Base-by-base conservation (phyloP, 2,888 invertebrate species). In the Dasypolia templi region DNA sequence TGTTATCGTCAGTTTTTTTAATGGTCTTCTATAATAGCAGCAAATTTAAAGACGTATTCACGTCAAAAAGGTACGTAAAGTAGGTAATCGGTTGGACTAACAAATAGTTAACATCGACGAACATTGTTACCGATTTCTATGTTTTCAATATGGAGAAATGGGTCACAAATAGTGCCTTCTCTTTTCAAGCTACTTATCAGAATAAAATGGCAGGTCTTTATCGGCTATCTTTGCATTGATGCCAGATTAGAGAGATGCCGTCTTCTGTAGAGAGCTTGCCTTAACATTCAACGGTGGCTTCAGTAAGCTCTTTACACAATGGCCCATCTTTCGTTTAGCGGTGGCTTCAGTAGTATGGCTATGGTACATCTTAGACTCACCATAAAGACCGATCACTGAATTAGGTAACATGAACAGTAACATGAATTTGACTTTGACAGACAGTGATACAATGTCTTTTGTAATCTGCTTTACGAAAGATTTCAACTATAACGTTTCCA, bases 241-340 rank as follows among this genome's bases (percentile, higher is more conserved):
- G 39, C 32, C 26, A 61, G 78, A 55, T 64, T 64, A 46, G n/a
- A n/a, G n/a, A n/a, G n/a, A n/a, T n/a, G n/a, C 44, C 32, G 19
- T 63, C 6, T 75, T 58, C 29, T 56, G 1, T 12, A 22, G 14
- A 51, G 29, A 4, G 32, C 17, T 32, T 32, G 14, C 14, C 14
- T 51, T n/a, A 11, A 7, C 9, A n/a, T 73, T 72, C 35, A 68
- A 2, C 17, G 17, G 7, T 67, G 14, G 44, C 42, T 55, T 44
- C 29, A 59, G n/a, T 22, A 26, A 2, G 26, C 32, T 49, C 7
- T 70, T 49, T 44, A 70, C 26, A 76, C 42, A 77, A 70, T 42
- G 62, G 77, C 9, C 42, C 55, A 62, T 70, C 39, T 26, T 14
- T 12, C 14, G 12, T 44, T 42, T 6, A 26, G 19, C 19, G 11